A percentile compares a stretch with the other conserved stretches of the same genome.
These are phyloP conservation scores for Lepidotrigona ventralis DNA, from an alignment of 1,140 invertebrate genomes.

Conservation along the genomic window DNA sequence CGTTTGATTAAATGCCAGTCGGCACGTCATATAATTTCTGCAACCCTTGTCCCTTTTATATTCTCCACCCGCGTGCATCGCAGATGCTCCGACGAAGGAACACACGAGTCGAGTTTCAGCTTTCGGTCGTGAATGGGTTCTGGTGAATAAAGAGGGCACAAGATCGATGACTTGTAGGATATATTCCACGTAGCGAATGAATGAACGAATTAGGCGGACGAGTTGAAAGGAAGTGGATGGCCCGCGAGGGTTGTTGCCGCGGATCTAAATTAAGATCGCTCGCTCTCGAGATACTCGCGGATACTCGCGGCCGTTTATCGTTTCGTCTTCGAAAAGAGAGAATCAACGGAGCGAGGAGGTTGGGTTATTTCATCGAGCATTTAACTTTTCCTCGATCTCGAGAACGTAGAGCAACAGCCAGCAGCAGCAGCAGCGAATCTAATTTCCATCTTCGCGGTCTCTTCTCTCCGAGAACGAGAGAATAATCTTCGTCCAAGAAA, in stretches of 20 bases:
- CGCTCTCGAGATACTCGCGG: neutral
- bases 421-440: no score
- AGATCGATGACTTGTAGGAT: neutral
- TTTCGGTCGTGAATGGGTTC: neutral
- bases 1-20: slow-evolving; percentile 49
- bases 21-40: slow-evolving; percentile 44
- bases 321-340: neutral
- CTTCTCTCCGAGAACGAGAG: neutral
- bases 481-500: neutral
- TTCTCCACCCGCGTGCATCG: no score
- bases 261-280: neutral
- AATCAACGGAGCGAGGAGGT: no score
- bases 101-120: neutral
- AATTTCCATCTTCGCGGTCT: neutral
- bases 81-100: no score
- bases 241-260: neutral
- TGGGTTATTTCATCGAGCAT: neutral
- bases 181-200: neutral
- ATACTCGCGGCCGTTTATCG: no score
- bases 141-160: neutral
- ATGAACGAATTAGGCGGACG: neutral
- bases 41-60: neutral
- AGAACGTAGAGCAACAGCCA: no score
- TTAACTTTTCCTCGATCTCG: neutral
- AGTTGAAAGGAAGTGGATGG: neutral